Evolutionary conservation across 2,888 invertebrate genomes (phyloP), one percentile per base, ranked within the genome.

Genomic region (Morpho achilles): DNA sequence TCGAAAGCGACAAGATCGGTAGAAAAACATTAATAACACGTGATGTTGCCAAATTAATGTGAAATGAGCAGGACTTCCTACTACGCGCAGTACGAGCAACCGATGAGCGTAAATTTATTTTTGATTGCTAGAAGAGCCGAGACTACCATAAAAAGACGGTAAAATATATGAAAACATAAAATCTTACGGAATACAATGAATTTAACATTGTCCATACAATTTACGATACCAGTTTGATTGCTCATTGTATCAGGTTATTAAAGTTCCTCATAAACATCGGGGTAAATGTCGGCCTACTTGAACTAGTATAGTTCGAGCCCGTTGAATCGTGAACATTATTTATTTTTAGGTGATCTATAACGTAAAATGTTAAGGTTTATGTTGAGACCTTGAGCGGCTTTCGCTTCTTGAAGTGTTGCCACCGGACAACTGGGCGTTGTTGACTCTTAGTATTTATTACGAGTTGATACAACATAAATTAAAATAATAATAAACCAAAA

Each of bases 341-440:
- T 79, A 79, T 81, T 80, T 79, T 71, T 69, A 61, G 62, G 68
- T 71, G 69, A 66, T 67, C 70, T 70, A 77, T 76, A 69, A 74
- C 74, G 67, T 72, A 65, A 84, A 85, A 87, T 86, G 84, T 84
- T 83, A 86, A 86, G 80, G 84, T 77, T 83, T 64, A 53, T 56
- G 53, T 61, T 60, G 66, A 64, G 76, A 65, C 88, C 87, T 88
- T 87, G 84, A 71, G 63, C 65, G 65, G 74, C 84, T 87, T 87
- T 85, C 84, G 80, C 81, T 71, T 67, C 70, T 61, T 64, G 67
- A 64, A 60, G 60, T 72, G 65, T 60, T 63, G 68, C 66, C 63
- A 59, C 71, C 65, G 73, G 74, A 70, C 70, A 69, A 72, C 70
- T 76, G 78, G 76, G 77, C 73, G 80, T 77, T 68, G 72, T 70